Evolutionary conservation across 2,797 vertebrate genomes (phyloP).

Genomic region (Anisognathus igniventris): DNA sequence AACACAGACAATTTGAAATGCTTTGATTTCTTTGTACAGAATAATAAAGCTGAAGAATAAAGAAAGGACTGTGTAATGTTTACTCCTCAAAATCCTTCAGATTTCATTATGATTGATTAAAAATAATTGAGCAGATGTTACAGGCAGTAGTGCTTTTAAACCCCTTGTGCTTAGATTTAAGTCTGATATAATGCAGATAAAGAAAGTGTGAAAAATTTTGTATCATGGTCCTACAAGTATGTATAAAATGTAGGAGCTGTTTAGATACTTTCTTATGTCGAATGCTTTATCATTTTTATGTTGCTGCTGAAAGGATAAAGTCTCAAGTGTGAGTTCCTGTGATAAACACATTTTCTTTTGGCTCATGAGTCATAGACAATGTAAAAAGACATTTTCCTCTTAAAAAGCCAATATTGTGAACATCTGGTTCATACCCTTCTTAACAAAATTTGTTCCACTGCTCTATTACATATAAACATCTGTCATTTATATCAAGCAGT

Average conservation of each 20-base stretch:
- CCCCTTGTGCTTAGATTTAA: slow-evolving; percentile 31
- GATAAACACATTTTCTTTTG: slow-evolving; percentile 59
- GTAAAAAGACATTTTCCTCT: slow-evolving; percentile 65
- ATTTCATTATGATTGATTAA: slow-evolving; percentile 19
- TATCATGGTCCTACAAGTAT: slow-evolving; percentile 13
- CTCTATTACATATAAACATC: slow-evolving; percentile 75
- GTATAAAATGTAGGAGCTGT: slow-evolving; percentile 11
- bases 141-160: slow-evolving; percentile 14
- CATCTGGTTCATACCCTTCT: slow-evolving; percentile 75
- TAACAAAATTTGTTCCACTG: slow-evolving; percentile 75
- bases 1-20: background rate
- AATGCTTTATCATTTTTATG: slow-evolving; percentile 50
- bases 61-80: background rate
- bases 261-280: background rate
- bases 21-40: background rate
- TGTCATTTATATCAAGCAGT: slow-evolving; percentile 74
- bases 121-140: slow-evolving; percentile 36
- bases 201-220: slow-evolving; percentile 23
- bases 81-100: background rate
- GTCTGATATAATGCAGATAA: slow-evolving; percentile 48
- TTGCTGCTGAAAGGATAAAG: slow-evolving; percentile 61
- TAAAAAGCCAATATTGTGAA: slow-evolving; percentile 65
- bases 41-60: background rate
- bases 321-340: slow-evolving; percentile 26
- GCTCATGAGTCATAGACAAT: slow-evolving; percentile 52